These are phyloP conservation scores for Danio aesculapii DNA, from an alignment of 2,797 vertebrate genomes.

Conservation along the genomic window DNA sequence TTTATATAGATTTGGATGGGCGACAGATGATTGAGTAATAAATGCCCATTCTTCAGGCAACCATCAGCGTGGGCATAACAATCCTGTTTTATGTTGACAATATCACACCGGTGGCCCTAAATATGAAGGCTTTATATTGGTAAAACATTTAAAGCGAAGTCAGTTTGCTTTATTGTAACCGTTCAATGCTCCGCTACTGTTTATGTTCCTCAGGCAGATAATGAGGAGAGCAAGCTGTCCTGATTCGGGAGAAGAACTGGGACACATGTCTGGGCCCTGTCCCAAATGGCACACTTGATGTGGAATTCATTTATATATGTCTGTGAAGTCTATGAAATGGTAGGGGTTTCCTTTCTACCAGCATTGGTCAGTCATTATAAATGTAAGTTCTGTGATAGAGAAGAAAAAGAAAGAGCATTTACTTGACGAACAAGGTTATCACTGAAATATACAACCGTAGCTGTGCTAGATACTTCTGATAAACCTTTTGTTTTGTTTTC, in stretches of 20 bases:
- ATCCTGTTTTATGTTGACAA: conserved; percentile 16
- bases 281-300: not conserved
- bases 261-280: conserved; percentile 17
- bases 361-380: too few species aligned
- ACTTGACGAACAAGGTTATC: too few species aligned
- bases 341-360: not conserved
- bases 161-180: not conserved
- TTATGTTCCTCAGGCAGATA: conserved; percentile 38
- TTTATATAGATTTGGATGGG: conserved; percentile 14
- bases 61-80: conserved; percentile 24
- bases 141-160: conserved; percentile 17
- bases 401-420: too few species aligned
- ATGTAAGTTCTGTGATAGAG: too few species aligned
- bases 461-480: not conserved
- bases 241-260: conserved; percentile 53
- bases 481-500: not conserved
- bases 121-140: not conserved
- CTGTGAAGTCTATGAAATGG: not conserved
- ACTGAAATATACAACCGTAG: too few species aligned
- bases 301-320: not conserved
- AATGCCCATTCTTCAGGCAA: conserved; percentile 15
- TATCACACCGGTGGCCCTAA: conserved; percentile 2
- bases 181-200: not conserved
- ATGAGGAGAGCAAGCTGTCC: conserved; percentile 33
- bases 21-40: conserved; percentile 57